These are phyloP conservation scores for Octopus bimaculoides DNA, from an alignment of 1,140 invertebrate species.

Conservation along the genomic window DNA sequence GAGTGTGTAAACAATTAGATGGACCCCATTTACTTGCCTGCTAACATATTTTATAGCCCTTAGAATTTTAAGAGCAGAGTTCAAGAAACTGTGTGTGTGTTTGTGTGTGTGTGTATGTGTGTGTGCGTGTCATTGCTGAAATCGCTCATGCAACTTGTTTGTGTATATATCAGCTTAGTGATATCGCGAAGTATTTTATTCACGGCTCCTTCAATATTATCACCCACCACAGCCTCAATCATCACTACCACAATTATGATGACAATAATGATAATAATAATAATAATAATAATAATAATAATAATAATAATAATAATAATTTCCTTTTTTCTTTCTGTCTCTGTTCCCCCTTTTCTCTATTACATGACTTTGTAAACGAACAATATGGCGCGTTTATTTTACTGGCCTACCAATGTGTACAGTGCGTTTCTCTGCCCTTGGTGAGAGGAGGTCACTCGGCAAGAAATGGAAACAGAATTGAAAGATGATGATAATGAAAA, in stretches of 20 bases:
- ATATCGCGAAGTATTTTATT: too few relatives aligned
- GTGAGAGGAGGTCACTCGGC: neutral
- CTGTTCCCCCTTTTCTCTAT: neutral
- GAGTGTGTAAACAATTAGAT: too few relatives aligned
- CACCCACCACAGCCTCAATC: neutral
- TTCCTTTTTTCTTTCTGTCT: neutral
- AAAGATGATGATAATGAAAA: neutral
- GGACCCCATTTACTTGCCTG: too few relatives aligned
- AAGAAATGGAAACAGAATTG: neutral
- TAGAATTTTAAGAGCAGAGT: neutral
- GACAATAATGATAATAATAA: neutral
- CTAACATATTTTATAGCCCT: neutral
- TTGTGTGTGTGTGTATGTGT: too few relatives aligned
- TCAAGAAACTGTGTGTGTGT: too few relatives aligned
- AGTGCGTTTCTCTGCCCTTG: neutral
- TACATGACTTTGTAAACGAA: neutral
- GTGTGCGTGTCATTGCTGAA: too few relatives aligned
- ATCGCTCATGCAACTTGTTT: too few relatives aligned
- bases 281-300: conserved; percentile 1
- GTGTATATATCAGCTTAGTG: too few relatives aligned
- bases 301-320: neutral
- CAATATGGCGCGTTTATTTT: neutral
- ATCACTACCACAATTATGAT: neutral
- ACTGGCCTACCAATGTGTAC: neutral
- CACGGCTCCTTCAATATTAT: neutral